A percentile compares a stretch with the other conserved stretches of the same genome.
These are phyloP conservation scores for Poecilia picta DNA, from an alignment of 2,797 vertebrate genomes.

Conservation along the genomic window DNA sequence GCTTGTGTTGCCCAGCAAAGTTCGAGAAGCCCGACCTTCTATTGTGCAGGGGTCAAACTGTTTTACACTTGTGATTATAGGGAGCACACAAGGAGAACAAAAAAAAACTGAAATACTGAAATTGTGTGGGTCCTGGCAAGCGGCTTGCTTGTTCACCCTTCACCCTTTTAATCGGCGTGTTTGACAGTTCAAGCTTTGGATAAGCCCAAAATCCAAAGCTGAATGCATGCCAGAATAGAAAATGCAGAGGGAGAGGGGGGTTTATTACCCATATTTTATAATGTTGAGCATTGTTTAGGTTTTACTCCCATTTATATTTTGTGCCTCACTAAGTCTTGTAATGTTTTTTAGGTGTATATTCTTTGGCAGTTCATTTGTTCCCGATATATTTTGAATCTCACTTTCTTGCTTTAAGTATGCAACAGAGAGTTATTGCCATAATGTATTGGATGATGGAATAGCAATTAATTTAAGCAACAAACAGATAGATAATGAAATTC, in stretches of 20 bases:
- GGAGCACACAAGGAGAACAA: slow-evolving; percentile 23
- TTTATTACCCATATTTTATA: background rate
- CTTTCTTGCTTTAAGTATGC: background rate
- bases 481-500: background rate
- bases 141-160: slow-evolving; percentile 59
- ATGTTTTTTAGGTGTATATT: background rate
- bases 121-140: slow-evolving; percentile 23
- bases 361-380: background rate
- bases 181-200: slow-evolving; percentile 47
- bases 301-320: background rate
- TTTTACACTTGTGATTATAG: slow-evolving; percentile 53
- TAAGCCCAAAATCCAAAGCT: slow-evolving; percentile 37
- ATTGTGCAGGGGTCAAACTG: slow-evolving; percentile 63
- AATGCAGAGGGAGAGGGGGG: slow-evolving; percentile 10
- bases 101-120: slow-evolving; percentile 14
- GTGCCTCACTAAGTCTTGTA: background rate
- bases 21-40: slow-evolving; percentile 61
- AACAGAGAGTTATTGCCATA: background rate
- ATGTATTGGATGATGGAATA: background rate
- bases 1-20: slow-evolving; percentile 42
- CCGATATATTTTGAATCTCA: background rate
- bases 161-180: slow-evolving; percentile 58
- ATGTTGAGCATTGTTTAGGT: background rate
- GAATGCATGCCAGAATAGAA: slow-evolving; percentile 43
- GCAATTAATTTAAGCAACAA: background rate